Conservation (phyloP, 2,888 invertebrate species). For the Andrena camellia region DNA sequence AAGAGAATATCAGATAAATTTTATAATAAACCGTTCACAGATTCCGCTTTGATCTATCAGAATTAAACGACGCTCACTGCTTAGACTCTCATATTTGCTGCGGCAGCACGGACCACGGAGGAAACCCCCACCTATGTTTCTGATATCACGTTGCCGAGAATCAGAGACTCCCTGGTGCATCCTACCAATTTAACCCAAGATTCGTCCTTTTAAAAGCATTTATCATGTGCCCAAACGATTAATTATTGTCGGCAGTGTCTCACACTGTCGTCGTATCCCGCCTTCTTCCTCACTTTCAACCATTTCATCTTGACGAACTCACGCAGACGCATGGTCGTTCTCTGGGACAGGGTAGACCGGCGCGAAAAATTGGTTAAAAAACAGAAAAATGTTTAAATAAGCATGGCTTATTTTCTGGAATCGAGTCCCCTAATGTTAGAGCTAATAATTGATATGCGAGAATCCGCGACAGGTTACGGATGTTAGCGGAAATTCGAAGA, state of each 20-base stretch:
- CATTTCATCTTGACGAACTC: neutral
- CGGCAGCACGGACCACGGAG: conserved; percentile 67
- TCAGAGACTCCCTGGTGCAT: conserved; percentile 83
- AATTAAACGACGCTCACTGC: too few relatives aligned
- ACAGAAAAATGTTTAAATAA: neutral
- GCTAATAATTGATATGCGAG: neutral
- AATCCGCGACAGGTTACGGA: neutral
- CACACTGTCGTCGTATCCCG: neutral
- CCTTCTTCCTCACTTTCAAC: neutral
- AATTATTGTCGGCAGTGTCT: conserved; percentile 7
- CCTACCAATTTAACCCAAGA: conserved; percentile 44
- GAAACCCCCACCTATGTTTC: conserved; percentile 55
- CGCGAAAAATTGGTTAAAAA: conserved; percentile 17
- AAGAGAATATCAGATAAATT: neutral
- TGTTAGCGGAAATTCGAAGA: neutral
- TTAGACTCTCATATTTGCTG: neutral
- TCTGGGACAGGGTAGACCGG: conserved; percentile 4
- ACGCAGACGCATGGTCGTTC: neutral
- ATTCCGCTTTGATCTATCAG: neutral
- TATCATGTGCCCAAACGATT: neutral
- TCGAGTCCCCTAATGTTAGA: neutral
- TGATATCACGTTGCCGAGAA: conserved; percentile 77
- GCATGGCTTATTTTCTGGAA: neutral
- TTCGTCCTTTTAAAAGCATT: conserved; percentile 17
- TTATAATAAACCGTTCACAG: conserved; percentile 28